Percentiles rank a stretch among this genome's conserved stretches.
Evolutionary conservation across 2,113 vertebrate genomes (phyloP).

Genomic region (Cervus canadensis): DNA sequence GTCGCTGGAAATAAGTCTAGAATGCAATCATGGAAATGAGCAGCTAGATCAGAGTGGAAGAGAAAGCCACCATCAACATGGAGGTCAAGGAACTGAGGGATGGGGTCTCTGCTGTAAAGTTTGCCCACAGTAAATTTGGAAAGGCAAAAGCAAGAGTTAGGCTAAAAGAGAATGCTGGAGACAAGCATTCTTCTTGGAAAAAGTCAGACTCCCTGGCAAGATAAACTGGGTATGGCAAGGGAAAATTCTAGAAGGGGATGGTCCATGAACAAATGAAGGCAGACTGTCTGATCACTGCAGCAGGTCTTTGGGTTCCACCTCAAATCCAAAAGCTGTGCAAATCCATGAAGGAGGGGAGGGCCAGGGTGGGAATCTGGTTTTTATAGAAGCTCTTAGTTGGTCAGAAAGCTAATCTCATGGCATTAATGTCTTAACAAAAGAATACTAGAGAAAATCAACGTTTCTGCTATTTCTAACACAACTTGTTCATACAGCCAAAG

Average conservation of each 20-base stretch:
- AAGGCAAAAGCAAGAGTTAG: background rate
- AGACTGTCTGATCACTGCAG: no score
- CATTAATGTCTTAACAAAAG: background rate
- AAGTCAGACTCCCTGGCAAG: background rate
- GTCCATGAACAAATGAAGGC: background rate
- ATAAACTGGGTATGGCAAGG: background rate
- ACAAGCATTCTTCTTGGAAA: background rate
- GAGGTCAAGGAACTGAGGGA: background rate
- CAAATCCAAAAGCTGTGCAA: background rate
- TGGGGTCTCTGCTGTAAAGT: background rate
- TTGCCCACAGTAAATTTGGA: background rate
- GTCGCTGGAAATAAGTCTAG: background rate
- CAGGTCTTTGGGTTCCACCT: background rate
- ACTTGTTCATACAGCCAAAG: slow-evolving; percentile 38
- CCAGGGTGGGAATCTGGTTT: background rate
- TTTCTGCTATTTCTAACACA: slow-evolving; percentile 37
- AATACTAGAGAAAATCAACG: background rate
- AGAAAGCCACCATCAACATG: background rate
- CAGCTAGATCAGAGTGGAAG: background rate
- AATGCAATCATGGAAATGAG: background rate
- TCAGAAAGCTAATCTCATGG: slow-evolving; percentile 12
- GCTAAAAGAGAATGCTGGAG: background rate
- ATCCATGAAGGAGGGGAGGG: background rate
- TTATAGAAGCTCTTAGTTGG: background rate
- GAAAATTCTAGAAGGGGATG: background rate